phyloP scores from a whole-genome alignment of 2,797 vertebrate genomes.

The Malurus splendens region DNA sequence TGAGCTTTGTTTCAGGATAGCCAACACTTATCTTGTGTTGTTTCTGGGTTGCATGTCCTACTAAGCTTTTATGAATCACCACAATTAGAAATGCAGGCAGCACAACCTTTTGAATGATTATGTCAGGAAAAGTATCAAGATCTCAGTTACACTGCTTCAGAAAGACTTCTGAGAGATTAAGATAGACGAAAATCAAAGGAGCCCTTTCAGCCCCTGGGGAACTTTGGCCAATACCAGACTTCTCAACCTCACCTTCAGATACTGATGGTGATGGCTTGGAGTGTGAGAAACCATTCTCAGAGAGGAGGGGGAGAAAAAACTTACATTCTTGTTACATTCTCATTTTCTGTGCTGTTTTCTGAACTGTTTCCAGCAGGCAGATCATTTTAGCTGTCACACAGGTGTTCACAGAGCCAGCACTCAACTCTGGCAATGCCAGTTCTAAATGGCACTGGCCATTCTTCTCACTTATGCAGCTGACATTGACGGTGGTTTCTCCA shows the following conservation, averaged over 20 bases:
- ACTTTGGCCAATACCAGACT: neutral
- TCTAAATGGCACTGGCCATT: neutral
- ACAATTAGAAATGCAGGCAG: neutral
- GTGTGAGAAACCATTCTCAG: neutral
- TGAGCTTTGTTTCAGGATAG: neutral
- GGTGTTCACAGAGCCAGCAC: neutral
- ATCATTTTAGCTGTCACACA: neutral
- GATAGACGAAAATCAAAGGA: neutral
- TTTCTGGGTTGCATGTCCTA: neutral
- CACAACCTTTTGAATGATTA: neutral
- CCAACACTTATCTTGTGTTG: neutral
- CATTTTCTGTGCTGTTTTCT: neutral
- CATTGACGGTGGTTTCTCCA: neutral
- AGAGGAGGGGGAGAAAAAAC: fast-evolving
- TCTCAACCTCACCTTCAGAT: neutral
- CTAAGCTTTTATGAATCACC: neutral
- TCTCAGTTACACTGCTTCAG: neutral
- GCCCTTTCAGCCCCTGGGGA: neutral
- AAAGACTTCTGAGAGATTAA: too few species aligned
- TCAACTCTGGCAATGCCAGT: neutral
- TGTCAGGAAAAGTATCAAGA: neutral
- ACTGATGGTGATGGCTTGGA: neutral
- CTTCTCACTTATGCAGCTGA: neutral
- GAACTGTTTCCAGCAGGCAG: neutral
- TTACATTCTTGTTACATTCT: neutral